Conservation (phyloP, 1,140 invertebrate genomes). For the Drosophila aff. region DNA sequence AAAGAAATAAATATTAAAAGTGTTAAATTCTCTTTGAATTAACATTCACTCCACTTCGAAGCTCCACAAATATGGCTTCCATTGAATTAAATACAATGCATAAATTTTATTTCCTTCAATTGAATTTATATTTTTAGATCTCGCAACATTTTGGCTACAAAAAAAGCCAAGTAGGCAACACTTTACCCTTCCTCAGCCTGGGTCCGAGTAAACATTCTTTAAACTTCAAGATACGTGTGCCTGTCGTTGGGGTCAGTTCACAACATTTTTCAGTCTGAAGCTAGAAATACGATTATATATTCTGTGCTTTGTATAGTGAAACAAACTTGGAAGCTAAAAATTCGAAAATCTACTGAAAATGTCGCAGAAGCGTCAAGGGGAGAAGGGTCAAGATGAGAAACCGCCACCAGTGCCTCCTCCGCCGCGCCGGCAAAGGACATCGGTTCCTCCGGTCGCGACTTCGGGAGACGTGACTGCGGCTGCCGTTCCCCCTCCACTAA, state of each 20-base stretch:
- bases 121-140: background rate
- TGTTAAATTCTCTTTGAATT: background rate
- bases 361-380: slow-evolving; percentile 13
- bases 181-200: background rate
- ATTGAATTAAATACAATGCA: no score
- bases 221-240: slow-evolving; percentile 42
- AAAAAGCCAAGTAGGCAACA: background rate
- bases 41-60: background rate
- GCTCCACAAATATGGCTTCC: background rate
- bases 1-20: background rate
- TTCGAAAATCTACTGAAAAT: slow-evolving; percentile 3
- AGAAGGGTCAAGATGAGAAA: background rate
- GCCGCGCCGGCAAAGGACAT: background rate
- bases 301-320: slow-evolving; percentile 5
- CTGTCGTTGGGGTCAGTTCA: slow-evolving; percentile 30
- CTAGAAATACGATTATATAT: background rate
- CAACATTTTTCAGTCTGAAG: slow-evolving; percentile 31
- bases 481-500: no score
- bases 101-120: no score
- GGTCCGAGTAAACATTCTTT: slow-evolving; percentile 59
- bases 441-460: background rate
- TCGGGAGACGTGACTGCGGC: background rate
- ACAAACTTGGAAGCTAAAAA: background rate
- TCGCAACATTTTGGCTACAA: background rate
- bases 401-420: slow-evolving; percentile 3